phyloP scores from a whole-genome alignment of 2,113 vertebrate species.

The Furnarius figulus region DNA sequence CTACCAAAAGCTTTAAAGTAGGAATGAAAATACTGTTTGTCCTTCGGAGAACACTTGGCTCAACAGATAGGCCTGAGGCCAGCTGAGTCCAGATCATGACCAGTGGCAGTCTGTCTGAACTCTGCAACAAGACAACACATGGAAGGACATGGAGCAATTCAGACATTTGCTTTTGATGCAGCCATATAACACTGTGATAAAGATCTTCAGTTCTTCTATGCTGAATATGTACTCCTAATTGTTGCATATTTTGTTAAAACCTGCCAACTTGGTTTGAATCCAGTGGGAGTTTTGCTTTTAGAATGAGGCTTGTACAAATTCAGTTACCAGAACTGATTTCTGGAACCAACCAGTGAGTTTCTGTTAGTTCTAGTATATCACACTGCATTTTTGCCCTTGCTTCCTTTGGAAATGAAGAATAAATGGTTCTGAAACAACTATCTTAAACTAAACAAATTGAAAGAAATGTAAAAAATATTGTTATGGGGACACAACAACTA shows the following conservation, averaged over 20 bases:
- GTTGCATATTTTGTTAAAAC: neutral
- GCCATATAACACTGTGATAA: neutral
- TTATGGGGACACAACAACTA: neutral
- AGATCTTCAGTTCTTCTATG: neutral
- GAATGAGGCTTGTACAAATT: neutral
- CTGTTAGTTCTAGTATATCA: neutral
- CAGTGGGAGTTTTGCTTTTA: neutral
- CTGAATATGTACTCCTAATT: neutral
- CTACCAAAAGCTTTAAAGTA: neutral
- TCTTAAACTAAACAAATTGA: neutral
- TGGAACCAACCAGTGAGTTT: neutral
- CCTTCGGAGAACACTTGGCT: neutral
- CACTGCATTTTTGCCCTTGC: neutral
- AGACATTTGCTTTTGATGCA: neutral
- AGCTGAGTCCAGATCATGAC: rapidly evolving
- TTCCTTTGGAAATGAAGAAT: neutral
- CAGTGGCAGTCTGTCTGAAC: neutral
- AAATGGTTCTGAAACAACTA: neutral
- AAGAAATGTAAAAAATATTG: neutral
- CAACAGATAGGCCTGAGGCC: neutral
- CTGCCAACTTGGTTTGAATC: neutral
- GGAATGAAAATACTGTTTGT: neutral
- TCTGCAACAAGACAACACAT: neutral
- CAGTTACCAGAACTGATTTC: neutral
- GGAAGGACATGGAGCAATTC: neutral